Evolutionary conservation across 2,888 invertebrate species (phyloP).

Genomic region (Tetranychus piercei): DNA sequence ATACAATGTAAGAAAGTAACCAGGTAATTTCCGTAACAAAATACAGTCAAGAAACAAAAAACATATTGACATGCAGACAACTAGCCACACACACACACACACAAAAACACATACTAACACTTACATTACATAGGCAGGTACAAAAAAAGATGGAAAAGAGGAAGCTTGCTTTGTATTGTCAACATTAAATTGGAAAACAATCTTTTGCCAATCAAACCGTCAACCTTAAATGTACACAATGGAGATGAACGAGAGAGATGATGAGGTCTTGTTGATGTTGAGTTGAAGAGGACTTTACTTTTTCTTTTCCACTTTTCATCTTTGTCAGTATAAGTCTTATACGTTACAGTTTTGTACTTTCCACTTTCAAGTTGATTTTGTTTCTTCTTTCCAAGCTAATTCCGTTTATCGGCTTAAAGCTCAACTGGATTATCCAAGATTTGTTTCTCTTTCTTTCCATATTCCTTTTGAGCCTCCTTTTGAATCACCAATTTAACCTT

Average conservation of each 20-base stretch:
- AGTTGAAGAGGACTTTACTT: neutral
- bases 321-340: neutral
- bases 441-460: neutral
- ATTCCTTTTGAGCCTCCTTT: neutral
- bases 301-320: neutral
- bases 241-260: neutral
- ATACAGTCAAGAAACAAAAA: neutral
- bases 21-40: neutral
- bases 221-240: neutral
- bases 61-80: neutral
- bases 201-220: constrained; percentile 1
- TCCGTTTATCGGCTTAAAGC: neutral
- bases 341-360: constrained; percentile 1
- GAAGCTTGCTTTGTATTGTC: neutral
- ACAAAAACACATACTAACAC: neutral
- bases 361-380: neutral
- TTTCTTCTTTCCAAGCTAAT: neutral
- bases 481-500: too few species aligned
- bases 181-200: neutral
- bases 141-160: neutral
- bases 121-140: neutral
- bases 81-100: neutral
- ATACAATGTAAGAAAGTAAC: neutral
- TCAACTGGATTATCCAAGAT: neutral
- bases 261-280: neutral